These are phyloP conservation scores for Drosophila cracens DNA, from an alignment of 2,888 invertebrate genomes.

Conservation along the genomic window DNA sequence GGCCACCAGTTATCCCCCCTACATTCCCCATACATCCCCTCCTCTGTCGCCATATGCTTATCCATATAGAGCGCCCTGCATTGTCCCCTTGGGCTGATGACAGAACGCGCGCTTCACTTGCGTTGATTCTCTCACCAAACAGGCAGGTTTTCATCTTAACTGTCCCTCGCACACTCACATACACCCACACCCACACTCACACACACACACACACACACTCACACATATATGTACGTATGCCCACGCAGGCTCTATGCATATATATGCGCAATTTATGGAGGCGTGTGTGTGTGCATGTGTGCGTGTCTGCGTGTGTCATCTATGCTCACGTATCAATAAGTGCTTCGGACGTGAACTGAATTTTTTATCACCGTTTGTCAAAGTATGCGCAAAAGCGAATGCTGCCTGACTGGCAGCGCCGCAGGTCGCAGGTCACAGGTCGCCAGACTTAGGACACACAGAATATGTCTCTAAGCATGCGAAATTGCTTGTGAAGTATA, in stretches of 20 bases:
- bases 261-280: conserved; percentile 69
- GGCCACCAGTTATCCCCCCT: not conserved
- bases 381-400: conserved; percentile 72
- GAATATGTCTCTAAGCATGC: conserved; percentile 60
- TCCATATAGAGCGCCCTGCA: conserved; percentile 35
- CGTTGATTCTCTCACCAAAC: conserved; percentile 29
- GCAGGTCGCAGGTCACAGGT: conserved; percentile 18
- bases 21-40: not conserved
- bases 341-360: conserved; percentile 78
- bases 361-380: conserved; percentile 69
- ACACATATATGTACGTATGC: not conserved
- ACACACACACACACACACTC: conserved; percentile 14
- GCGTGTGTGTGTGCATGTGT: conserved; percentile 41
- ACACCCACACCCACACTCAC: conserved; percentile 3
- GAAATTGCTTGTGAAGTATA: conserved; percentile 79
- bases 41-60: not conserved
- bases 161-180: conserved; percentile 20
- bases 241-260: conserved; percentile 59
- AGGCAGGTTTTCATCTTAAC: conserved; percentile 46
- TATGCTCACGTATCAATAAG: conserved; percentile 79
- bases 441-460: conserved; percentile 20
- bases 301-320: conserved; percentile 61
- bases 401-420: conserved; percentile 26
- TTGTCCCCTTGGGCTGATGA: conserved; percentile 65
- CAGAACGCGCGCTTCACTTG: conserved; percentile 48